Conservation (phyloP, 2,888 invertebrate species). For the Amphimallon solstitiale region DNA sequence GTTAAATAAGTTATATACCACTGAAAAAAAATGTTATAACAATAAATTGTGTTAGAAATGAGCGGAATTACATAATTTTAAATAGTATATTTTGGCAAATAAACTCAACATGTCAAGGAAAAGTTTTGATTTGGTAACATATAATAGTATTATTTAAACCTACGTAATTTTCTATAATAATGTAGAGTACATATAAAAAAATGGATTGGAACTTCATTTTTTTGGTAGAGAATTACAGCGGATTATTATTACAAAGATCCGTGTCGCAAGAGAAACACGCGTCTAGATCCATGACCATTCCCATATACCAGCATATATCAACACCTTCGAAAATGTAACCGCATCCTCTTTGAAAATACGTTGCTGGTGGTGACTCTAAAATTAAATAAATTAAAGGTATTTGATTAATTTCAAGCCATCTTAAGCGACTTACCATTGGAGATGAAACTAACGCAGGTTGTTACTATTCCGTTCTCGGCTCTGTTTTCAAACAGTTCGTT, state of each 20-base stretch:
- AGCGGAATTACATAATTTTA: too few species aligned
- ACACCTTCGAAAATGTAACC: constrained; percentile 19
- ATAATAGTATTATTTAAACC: too few species aligned
- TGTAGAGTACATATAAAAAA: too few species aligned
- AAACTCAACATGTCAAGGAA: too few species aligned
- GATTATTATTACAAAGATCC: not conserved
- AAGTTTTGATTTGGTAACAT: too few species aligned
- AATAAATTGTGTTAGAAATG: too few species aligned
- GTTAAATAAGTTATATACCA: too few species aligned
- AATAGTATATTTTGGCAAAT: too few species aligned
- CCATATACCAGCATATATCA: constrained; percentile 5
- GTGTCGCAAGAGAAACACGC: not conserved
- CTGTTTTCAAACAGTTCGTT: not conserved
- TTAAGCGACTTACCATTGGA: not conserved
- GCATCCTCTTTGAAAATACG: constrained; percentile 11
- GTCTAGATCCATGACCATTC: not conserved
- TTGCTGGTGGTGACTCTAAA: not conserved
- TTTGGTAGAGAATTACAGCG: too few species aligned
- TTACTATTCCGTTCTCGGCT: not conserved
- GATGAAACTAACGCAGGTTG: constrained; percentile 3
- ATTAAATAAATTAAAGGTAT: not conserved
- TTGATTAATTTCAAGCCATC: not conserved
- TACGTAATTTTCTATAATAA: too few species aligned
- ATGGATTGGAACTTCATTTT: too few species aligned
- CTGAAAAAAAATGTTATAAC: too few species aligned